These are phyloP conservation scores for Hippocampus guttulatus DNA, from an alignment of 2,113 vertebrate species.

Conservation along the genomic window DNA sequence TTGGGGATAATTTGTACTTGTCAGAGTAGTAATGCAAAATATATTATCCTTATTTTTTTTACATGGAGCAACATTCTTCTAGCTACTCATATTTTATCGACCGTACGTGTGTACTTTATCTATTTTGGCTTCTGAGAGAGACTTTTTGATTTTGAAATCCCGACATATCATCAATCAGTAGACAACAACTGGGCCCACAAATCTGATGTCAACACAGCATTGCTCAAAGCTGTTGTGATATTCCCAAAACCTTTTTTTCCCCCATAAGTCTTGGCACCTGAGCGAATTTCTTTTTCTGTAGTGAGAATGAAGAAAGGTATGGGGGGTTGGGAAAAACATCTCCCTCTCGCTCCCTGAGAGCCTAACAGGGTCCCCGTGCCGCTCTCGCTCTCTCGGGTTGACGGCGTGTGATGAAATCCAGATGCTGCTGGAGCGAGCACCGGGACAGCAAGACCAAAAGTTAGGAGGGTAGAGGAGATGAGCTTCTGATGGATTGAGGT, in stretches of 20 bases:
- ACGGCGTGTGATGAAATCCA: slow-evolving; percentile 64
- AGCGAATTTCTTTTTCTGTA: slow-evolving; percentile 29
- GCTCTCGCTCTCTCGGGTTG: slow-evolving; percentile 40
- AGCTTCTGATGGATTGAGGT: slow-evolving; percentile 55
- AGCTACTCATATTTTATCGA: too few species aligned
- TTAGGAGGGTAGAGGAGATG: slow-evolving; percentile 21
- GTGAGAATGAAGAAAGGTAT: slow-evolving; percentile 18
- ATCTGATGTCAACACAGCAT: slow-evolving; percentile 14
- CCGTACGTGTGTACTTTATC: too few species aligned
- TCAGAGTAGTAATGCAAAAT: too few species aligned
- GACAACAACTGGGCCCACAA: not conserved
- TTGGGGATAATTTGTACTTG: too few species aligned
- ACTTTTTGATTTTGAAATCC: too few species aligned
- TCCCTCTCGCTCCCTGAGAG: slow-evolving; percentile 57
- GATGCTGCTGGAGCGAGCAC: slow-evolving; percentile 54
- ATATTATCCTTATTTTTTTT: too few species aligned
- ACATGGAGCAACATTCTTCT: too few species aligned
- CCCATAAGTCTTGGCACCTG: slow-evolving; percentile 12
- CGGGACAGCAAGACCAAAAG: slow-evolving; percentile 32
- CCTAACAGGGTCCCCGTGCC: slow-evolving; percentile 45
- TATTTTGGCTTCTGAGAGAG: too few species aligned
- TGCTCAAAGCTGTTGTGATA: slow-evolving; percentile 3
- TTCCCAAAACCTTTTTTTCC: slow-evolving; percentile 48
- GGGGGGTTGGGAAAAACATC: not conserved
- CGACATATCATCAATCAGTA: too few species aligned